phyloP scores from a whole-genome alignment of 1,140 invertebrate species.

The Lepidostoma basale region DNA sequence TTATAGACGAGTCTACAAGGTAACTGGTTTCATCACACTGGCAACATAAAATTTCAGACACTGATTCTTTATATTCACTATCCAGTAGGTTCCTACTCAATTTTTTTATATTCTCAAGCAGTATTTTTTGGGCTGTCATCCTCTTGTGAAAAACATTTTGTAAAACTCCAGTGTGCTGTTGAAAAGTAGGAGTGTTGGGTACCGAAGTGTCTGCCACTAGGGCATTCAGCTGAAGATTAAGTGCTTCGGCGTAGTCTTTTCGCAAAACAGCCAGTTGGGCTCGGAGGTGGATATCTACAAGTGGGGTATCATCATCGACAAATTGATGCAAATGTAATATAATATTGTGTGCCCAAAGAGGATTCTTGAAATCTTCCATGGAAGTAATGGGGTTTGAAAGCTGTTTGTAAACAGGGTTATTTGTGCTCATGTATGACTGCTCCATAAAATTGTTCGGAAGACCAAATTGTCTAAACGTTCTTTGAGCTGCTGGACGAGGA shows the following conservation, averaged over 20 bases:
- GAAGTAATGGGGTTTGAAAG: constrained; percentile 33
- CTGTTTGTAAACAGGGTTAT: constrained; percentile 4
- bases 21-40: constrained; percentile 26
- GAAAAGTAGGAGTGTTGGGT: not conserved
- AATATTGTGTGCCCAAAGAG: constrained; percentile 31
- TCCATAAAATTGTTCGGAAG: constrained; percentile 4
- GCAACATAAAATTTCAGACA: constrained; percentile 20
- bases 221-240: constrained; percentile 40
- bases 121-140: not conserved
- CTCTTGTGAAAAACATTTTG: not conserved
- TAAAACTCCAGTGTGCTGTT: not conserved
- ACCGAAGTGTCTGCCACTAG: constrained; percentile 6
- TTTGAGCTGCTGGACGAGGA: constrained; percentile 31
- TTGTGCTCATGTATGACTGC: not conserved
- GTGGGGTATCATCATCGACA: constrained; percentile 42
- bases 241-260: constrained; percentile 36
- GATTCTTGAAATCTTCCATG: constrained; percentile 30
- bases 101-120: constrained; percentile 26
- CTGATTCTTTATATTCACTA: constrained; percentile 1
- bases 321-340: constrained; percentile 34
- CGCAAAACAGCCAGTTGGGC: constrained; percentile 34
- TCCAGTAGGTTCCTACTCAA: constrained; percentile 26
- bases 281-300: constrained; percentile 38
- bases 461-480: constrained; percentile 31
- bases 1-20: not conserved